Evolutionary conservation across 2,888 invertebrate species (phyloP).

Genomic region (Clunio marinus): DNA sequence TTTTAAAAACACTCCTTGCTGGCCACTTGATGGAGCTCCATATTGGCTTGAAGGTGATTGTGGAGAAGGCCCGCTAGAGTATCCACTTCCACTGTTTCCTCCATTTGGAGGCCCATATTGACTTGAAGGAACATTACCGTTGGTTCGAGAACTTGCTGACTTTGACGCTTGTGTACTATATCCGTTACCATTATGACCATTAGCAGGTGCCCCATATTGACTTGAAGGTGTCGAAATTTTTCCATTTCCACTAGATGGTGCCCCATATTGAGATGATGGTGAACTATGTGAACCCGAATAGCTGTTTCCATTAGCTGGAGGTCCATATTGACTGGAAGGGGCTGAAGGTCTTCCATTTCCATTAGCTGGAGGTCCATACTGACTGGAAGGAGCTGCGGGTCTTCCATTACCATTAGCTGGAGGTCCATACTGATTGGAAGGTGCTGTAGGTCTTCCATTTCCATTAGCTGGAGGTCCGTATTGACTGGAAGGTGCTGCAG

Average conservation of each 20-base stretch:
- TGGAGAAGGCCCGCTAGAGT: background rate
- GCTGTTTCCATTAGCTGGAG: conserved; percentile 1
- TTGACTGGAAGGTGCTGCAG: background rate
- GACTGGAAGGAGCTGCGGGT: background rate
- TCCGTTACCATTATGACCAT: background rate
- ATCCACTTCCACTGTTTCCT: conserved; percentile 8
- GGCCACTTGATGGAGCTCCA: background rate
- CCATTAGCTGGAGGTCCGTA: conserved; percentile 16
- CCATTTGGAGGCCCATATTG: background rate
- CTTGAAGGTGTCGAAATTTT: background rate
- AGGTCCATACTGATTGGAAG: conserved; percentile 15
- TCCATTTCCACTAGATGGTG: background rate
- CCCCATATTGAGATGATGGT: conserved; percentile 5
- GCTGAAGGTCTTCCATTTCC: background rate
- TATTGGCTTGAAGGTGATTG: conserved; percentile 1
- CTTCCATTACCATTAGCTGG: conserved; percentile 26
- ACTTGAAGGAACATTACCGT: background rate
- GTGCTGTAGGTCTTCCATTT: conserved; percentile 12
- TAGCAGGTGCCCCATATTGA: conserved; percentile 15
- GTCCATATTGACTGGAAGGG: background rate
- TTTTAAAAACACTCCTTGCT: background rate
- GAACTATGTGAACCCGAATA: background rate
- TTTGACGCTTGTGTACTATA: background rate
- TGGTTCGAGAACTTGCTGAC: background rate
- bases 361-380: background rate